Evolutionary conservation across 2,888 invertebrate species (phyloP), one percentile per base, ranked within the genome.

Genomic region (Notodromas monacha): DNA sequence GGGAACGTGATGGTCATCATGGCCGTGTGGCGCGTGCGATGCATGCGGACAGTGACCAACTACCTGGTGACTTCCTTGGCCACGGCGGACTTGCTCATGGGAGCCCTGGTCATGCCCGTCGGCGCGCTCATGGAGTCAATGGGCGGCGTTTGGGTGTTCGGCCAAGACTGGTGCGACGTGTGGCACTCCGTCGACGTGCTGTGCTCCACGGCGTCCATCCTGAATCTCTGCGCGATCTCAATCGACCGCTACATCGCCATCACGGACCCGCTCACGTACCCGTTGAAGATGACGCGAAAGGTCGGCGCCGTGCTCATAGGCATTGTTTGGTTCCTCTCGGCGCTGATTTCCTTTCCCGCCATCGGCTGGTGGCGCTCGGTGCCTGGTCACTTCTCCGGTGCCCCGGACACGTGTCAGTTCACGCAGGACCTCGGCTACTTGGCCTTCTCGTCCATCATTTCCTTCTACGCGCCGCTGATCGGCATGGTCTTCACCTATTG

Each of bases 401-500:
- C 36, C 5, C 62, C 64, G 39, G 67, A 65, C 45, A 70, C 72
- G 48, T 96, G 92, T 51, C 69, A 74, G 30, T 96, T 96, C 50
- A 92, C 92, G 37, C 84, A 89, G 50, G 79, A 86, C 51, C 58
- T 79, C 41, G 77, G 77, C 35, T 96, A 96, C 50, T 60, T 96
- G 38, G 72, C 89, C 46, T 86, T 92, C 55, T 89, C 89, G 10
- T 89, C 89, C 29, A 70, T 81, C 37, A 79, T 96, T 44, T 89
- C 89, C 12, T 96, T 96, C 54, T 96, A 92, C 51, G 60, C 84
- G 40, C 96, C 96, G 15, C 56, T 92, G 15, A 65, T 79, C 47
- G 76, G 96, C 33, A 96, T 96, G 81, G 73, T 92, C 38, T 86
- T 89, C 51, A 89, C 89, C 3, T 96, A 96, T 50, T 84, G 76